These are phyloP conservation scores for Tenthredo scrophulariae DNA, from an alignment of 2,888 invertebrate genomes.

Conservation along the genomic window DNA sequence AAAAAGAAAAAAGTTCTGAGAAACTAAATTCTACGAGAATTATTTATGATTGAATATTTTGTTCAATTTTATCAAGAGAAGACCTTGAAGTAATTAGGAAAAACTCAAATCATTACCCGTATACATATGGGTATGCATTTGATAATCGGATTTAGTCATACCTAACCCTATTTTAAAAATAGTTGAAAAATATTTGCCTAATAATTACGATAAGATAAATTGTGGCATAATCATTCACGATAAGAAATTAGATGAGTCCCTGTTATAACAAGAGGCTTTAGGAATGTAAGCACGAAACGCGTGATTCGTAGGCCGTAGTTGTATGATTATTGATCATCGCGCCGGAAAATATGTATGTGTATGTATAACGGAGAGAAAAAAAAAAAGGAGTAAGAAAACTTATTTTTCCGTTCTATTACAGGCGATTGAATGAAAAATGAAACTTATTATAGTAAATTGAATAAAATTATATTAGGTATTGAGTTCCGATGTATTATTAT, in stretches of 20 bases:
- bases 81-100: neutral
- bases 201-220: neutral
- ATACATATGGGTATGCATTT: neutral
- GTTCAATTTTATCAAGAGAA: neutral
- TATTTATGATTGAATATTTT: neutral
- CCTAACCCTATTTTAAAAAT: slow-evolving; percentile 13
- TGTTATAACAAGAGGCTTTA: neutral
- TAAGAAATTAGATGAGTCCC: slow-evolving; percentile 16
- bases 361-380: neutral
- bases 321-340: slow-evolving; percentile 34
- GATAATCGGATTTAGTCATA: neutral
- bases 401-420: neutral
- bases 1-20: no score
- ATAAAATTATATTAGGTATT: neutral
- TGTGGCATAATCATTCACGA: neutral
- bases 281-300: neutral
- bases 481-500: neutral
- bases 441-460: neutral
- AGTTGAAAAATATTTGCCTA: neutral
- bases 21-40: no score
- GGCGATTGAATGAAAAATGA: neutral
- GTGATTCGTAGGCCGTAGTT: neutral
- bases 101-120: neutral
- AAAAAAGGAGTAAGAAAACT: neutral
- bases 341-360: neutral